Base-by-base conservation (phyloP, 2,113 vertebrate species). In the Epinephelus cyanopodus region DNA sequence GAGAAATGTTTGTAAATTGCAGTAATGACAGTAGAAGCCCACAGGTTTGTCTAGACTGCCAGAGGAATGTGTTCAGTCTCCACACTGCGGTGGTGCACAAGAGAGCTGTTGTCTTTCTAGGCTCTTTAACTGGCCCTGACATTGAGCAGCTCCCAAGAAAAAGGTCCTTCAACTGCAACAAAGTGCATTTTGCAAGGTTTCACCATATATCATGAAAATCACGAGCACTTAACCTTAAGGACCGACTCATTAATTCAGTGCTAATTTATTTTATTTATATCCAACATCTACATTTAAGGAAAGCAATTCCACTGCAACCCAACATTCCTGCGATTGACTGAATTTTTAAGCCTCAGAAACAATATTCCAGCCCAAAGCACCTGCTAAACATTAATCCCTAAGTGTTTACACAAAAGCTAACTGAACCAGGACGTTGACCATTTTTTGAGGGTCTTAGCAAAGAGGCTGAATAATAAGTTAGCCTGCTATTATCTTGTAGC, bases 1-100 rank as follows among this genome's bases (percentile, higher is more conserved):
- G 68, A 88, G 79, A 86, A 89, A 86, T 87, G 87, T 79, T 77
- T 62, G 77, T 84, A 87, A 92, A 89, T 85, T 83, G 69, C 85
- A 87, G 87, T 85, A 94, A 90, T 79, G 92, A 90, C 74, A 87
- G 87, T 56, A 67, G 58, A 87, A 93, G 74, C 87, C 92, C 86
- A 89, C 88, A 92, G 89, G 85, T 91, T 90, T 60, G 90, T 91
- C 87, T 83, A 80, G 85, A 86, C 84, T 79, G 85, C 85, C 90
- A 88, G 80, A 87, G 92, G 92, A 94, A 93, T 92, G 89, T 47
- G 63, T 88, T 87, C 50, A 15, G 63, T 71, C 67, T 87, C 66
- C 56, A 78, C 2, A 66, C 6, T 87, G 82, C 10, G 50, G 76
- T 79, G 67, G 71, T 48, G 74, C 68, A 91, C 73, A 91, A 87